Conservation (phyloP, 2,888 invertebrate genomes). For the Masnerella sp. region DNA sequence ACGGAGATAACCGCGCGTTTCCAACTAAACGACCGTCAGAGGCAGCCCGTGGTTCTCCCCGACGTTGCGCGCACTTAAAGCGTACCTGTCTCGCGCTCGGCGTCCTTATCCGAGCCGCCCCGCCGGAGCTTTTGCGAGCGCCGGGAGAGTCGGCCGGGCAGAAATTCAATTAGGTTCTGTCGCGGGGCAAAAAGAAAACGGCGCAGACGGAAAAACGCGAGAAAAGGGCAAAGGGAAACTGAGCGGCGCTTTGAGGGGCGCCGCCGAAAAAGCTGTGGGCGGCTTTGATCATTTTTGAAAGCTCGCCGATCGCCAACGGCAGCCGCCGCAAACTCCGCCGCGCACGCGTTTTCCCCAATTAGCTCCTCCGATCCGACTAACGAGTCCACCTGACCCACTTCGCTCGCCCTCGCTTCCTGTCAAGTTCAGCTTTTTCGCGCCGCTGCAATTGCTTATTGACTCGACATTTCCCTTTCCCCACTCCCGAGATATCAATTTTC, state of each 20-base stretch:
- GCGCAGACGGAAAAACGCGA: neutral
- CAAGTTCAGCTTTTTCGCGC: too few relatives aligned
- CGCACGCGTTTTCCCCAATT: slow-evolving; percentile 33
- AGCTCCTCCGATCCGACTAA: slow-evolving; percentile 27
- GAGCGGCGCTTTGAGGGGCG: slow-evolving; percentile 10
- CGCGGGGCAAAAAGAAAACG: slow-evolving; percentile 16
- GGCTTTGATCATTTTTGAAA: slow-evolving; percentile 34
- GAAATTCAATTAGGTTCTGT: slow-evolving; percentile 53
- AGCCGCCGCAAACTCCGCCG: neutral
- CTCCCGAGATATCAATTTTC: too few relatives aligned
- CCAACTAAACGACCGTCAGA: slow-evolving; percentile 65
- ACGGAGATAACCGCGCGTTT: slow-evolving; percentile 46
- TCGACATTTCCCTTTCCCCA: slow-evolving; percentile 8
- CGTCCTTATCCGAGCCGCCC: slow-evolving; percentile 14
- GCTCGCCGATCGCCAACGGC: too few relatives aligned
- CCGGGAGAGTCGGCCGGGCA: slow-evolving; percentile 5
- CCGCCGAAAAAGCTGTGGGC: slow-evolving; percentile 10
- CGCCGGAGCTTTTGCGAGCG: slow-evolving; percentile 21
- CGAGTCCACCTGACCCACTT: slow-evolving; percentile 43
- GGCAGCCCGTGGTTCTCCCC: slow-evolving; percentile 61
- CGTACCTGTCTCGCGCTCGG: slow-evolving; percentile 32
- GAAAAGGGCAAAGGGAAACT: neutral
- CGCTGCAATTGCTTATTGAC: slow-evolving; percentile 27
- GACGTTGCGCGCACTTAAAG: slow-evolving; percentile 44
- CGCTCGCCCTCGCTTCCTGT: too few relatives aligned